Evolutionary conservation across 2,888 invertebrate species (phyloP).

Genomic region (Drosophila austrosaltans): DNA sequence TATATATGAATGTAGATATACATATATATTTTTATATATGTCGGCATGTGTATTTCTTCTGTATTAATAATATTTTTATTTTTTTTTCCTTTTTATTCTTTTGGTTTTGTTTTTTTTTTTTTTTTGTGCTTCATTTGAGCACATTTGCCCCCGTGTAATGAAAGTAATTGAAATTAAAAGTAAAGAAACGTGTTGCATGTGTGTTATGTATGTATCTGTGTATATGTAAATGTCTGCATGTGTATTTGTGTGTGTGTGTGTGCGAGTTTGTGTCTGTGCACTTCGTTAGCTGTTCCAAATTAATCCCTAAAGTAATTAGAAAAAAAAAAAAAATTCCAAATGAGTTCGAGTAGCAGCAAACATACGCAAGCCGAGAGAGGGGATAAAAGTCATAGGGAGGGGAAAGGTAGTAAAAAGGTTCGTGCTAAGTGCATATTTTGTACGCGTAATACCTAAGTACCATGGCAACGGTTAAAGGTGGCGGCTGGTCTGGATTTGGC

Average conservation of each 20-base stretch:
- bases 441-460: constrained; percentile 57
- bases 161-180: constrained; percentile 81
- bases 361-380: constrained; percentile 16
- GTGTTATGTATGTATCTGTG: constrained; percentile 24
- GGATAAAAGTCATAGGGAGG: constrained; percentile 3
- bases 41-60: constrained; percentile 20
- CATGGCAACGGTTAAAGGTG: constrained; percentile 44
- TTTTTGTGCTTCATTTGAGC: constrained; percentile 69
- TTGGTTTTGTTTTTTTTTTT: constrained; percentile 31
- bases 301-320: constrained; percentile 80
- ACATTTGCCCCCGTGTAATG: constrained; percentile 66
- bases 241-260: constrained; percentile 30
- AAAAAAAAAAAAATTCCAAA: constrained; percentile 67
- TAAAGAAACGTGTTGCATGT: constrained; percentile 77
- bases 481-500: neutral
- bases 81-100: constrained; percentile 17
- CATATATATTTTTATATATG: constrained; percentile 21
- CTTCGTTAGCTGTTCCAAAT: constrained; percentile 68
- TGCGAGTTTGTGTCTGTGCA: constrained; percentile 53
- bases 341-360: constrained; percentile 68
- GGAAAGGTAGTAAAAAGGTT: constrained; percentile 49
- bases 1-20: constrained; percentile 12
- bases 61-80: constrained; percentile 30
- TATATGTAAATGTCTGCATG: constrained; percentile 50
- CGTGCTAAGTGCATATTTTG: constrained; percentile 75